Evolutionary conservation across 2,797 vertebrate species (phyloP).

Genomic region (Leptodactylus fallax): DNA sequence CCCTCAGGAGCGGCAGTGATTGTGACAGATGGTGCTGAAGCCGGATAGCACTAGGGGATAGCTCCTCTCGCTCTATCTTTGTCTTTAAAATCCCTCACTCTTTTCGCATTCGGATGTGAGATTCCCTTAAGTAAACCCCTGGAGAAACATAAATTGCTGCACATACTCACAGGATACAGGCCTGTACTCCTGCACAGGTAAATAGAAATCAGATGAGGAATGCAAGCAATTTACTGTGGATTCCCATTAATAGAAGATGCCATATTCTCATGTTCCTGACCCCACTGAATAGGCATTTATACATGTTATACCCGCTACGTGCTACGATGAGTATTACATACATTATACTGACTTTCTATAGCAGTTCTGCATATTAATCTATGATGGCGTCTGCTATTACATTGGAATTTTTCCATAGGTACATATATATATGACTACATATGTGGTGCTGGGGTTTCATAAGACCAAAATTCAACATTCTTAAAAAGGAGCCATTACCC

Average conservation of each 20-base stretch:
- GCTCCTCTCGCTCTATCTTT: slow-evolving; percentile 66
- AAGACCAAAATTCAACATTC: too few species aligned
- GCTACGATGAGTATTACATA: too few species aligned
- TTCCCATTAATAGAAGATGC: slow-evolving; percentile 44
- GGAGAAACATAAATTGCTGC: slow-evolving; percentile 73
- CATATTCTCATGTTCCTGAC: not conserved
- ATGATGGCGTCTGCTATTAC: not conserved
- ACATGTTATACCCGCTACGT: too few species aligned
- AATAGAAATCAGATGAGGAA: slow-evolving; percentile 63
- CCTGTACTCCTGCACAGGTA: slow-evolving; percentile 66
- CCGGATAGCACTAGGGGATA: slow-evolving; percentile 69
- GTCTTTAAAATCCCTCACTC: slow-evolving; percentile 67
- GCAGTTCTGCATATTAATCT: too few species aligned
- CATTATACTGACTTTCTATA: too few species aligned
- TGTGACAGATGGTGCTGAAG: slow-evolving; percentile 78
- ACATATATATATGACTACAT: too few species aligned
- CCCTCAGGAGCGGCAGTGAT: slow-evolving; percentile 72
- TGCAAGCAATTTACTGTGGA: slow-evolving; percentile 61
- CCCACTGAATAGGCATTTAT: too few species aligned
- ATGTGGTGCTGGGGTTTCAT: too few species aligned
- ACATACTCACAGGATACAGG: slow-evolving; percentile 71
- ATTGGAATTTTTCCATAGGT: too few species aligned
- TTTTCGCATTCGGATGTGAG: slow-evolving; percentile 68
- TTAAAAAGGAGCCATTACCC: too few species aligned
- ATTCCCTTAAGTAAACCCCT: slow-evolving; percentile 75